phyloP scores from a whole-genome alignment of 2,113 vertebrate genomes.

The Scortum barcoo region DNA sequence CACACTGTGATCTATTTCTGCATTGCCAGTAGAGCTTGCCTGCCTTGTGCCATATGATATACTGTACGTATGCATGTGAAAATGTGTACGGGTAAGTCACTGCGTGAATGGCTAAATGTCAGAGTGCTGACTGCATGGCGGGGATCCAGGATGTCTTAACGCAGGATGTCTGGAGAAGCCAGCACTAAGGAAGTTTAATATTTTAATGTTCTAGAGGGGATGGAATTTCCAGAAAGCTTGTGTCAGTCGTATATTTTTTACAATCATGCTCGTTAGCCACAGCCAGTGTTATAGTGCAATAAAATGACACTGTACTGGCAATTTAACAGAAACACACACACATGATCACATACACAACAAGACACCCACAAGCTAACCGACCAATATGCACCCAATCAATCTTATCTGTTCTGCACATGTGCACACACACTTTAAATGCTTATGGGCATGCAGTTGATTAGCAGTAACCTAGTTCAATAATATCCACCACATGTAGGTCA shows the following conservation, averaged over 20 bases:
- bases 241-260: not conserved
- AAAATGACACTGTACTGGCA: not conserved
- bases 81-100: conserved; percentile 4
- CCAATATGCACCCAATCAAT: conserved; percentile 62
- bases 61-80: conserved; percentile 1
- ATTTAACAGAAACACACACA: conserved; percentile 13
- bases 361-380: conserved; percentile 47
- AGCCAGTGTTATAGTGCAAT: conserved; percentile 13
- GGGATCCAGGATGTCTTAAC: conserved; percentile 28
- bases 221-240: conserved; percentile 17
- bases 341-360: conserved; percentile 11
- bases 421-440: conserved; percentile 58
- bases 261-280: not conserved
- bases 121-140: conserved; percentile 37
- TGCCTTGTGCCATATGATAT: not conserved
- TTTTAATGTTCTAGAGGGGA: conserved; percentile 38
- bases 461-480: conserved; percentile 79
- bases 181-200: conserved; percentile 39
- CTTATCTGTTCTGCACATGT: conserved; percentile 48
- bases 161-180: conserved; percentile 30
- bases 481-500: conserved; percentile 80
- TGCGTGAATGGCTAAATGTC: conserved; percentile 22
- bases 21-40: conserved; percentile 24
- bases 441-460: conserved; percentile 74
- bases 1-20: conserved; percentile 61